Evolutionary conservation across 92 coral and sea anemone genomes (phyloP).

Genomic region (Galaxea fascicularis): DNA sequence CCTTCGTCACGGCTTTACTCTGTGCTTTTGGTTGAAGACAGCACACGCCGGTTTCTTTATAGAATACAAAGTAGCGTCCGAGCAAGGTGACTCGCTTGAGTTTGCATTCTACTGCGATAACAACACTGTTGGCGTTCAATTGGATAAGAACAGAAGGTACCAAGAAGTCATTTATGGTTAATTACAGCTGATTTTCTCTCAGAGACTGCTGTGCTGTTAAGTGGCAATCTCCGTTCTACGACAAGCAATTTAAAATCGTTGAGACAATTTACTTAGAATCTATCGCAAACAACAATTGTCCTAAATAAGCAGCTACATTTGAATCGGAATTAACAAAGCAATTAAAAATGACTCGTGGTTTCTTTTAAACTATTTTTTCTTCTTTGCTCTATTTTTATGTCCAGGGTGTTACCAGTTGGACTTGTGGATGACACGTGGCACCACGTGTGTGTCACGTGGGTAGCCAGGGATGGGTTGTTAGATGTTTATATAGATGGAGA

Average conservation of each 20-base stretch:
- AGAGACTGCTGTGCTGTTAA: too few species aligned
- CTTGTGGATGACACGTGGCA: conserved; percentile 37
- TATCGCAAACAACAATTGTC: too few species aligned
- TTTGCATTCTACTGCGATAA: conserved; percentile 2
- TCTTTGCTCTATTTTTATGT: not conserved
- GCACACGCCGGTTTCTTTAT: conserved; percentile 33
- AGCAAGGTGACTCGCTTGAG: not conserved
- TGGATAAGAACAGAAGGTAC: conserved; percentile 10
- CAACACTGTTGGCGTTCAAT: not conserved
- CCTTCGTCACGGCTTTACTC: conserved; percentile 29
- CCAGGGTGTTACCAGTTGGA: not conserved
- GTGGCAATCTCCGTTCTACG: too few species aligned
- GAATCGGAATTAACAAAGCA: too few species aligned
- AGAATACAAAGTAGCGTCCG: conserved; percentile 14
- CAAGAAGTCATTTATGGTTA: not conserved
- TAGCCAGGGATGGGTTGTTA: not conserved
- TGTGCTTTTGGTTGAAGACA: conserved; percentile 63
- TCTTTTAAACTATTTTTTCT: not conserved
- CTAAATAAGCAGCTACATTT: too few species aligned
- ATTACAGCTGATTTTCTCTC: too few species aligned
- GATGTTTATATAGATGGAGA: conserved; percentile 31
- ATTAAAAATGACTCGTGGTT: too few species aligned
- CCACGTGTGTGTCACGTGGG: conserved; percentile 44
- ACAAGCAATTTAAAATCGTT: too few species aligned
- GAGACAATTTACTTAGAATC: too few species aligned